A percentile compares a stretch with the other conserved stretches of the same genome.
phyloP scores from a whole-genome alignment of 2,888 invertebrate species.

The Pachliopta kotzebuea region DNA sequence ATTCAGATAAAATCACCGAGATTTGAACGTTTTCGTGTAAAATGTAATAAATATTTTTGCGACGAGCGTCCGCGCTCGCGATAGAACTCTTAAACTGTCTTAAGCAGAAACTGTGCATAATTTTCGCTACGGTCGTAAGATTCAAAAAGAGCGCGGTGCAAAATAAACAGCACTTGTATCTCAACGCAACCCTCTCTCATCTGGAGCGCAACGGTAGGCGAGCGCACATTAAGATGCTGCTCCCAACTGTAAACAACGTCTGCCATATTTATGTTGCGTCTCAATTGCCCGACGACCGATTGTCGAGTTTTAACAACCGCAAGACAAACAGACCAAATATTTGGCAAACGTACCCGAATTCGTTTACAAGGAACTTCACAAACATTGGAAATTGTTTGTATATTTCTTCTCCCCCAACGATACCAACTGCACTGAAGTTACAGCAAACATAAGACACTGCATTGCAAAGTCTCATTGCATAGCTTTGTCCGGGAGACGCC shows the following conservation, averaged over 20 bases:
- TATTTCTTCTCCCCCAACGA: slow-evolving; percentile 9
- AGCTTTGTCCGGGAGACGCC: slow-evolving; percentile 24
- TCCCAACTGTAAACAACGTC: slow-evolving; percentile 61
- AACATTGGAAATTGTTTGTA: slow-evolving; percentile 23
- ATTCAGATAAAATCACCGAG: slow-evolving; percentile 8
- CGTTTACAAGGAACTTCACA: slow-evolving; percentile 19
- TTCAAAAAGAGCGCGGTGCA: slow-evolving; percentile 62
- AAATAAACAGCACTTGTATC: slow-evolving; percentile 72
- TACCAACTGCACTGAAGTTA: slow-evolving; percentile 14
- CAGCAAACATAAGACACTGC: slow-evolving; percentile 16
- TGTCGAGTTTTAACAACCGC: slow-evolving; percentile 47
- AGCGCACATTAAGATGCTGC: slow-evolving; percentile 62
- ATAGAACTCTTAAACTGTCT: slow-evolving; percentile 51
- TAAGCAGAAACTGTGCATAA: slow-evolving; percentile 59
- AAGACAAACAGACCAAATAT: slow-evolving; percentile 30
- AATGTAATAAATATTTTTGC: slow-evolving; percentile 36
- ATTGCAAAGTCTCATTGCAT: slow-evolving; percentile 14
- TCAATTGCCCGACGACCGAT: slow-evolving; percentile 43
- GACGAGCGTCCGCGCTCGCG: slow-evolving; percentile 31
- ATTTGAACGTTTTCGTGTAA: slow-evolving; percentile 34
- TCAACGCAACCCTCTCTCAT: slow-evolving; percentile 71
- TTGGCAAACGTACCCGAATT: slow-evolving; percentile 21
- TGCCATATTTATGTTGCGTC: slow-evolving; percentile 58
- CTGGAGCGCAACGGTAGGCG: slow-evolving; percentile 50
- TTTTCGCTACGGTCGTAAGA: slow-evolving; percentile 53